Evolutionary conservation across 2,113 vertebrate genomes (phyloP), one percentile per base, ranked within the genome.

Genomic region (Indicator maculatus): DNA sequence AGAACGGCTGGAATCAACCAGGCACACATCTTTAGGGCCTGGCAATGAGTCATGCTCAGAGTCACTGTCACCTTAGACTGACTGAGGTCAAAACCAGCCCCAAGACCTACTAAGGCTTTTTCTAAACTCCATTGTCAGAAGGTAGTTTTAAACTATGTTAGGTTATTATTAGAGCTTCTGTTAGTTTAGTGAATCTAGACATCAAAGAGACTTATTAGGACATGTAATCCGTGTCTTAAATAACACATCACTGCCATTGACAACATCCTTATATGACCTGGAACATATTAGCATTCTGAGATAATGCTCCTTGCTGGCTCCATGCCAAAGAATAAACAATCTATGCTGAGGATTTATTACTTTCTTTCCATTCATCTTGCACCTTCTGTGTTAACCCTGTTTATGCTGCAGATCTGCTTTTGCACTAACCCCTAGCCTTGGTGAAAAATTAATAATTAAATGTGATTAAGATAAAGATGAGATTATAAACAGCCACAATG

Each of bases 51-150:
- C n/a, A 39, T 24, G 36, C 31, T 61, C 3, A 56, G 28, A 53
- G 11, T 20, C 6, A 45, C 31, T 0, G 0, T 28, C 0, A 0
- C 24, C 16, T 41, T 21, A 12, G 45, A 50, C 21, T 66, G 59
- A 52, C 12, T 26, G 10, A 78, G 12, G 23, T 69, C n/a, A 82
- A 55, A 77, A 64, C 4, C 6, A n/a, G 33, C 41, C 9, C 19
- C 27, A 41, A 59, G 39, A 81, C 6, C 9, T 78, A 18, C 12
- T 24, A 67, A 44, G 6, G 4, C 8, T 88, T 81, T 38, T 63
- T 83, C 38, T 44, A 56, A 55, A 60, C n/a, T 64, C 9, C 30
- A 12, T 38, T 81, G 38, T 58, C 23, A 88, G 26, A 41, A 4
- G 1, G 20, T 53, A 50, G 67, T 85, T 76, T 83, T 50, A 93